Conservation (phyloP, 2,113 vertebrate genomes). For the Hydropotes inermis region DNA sequence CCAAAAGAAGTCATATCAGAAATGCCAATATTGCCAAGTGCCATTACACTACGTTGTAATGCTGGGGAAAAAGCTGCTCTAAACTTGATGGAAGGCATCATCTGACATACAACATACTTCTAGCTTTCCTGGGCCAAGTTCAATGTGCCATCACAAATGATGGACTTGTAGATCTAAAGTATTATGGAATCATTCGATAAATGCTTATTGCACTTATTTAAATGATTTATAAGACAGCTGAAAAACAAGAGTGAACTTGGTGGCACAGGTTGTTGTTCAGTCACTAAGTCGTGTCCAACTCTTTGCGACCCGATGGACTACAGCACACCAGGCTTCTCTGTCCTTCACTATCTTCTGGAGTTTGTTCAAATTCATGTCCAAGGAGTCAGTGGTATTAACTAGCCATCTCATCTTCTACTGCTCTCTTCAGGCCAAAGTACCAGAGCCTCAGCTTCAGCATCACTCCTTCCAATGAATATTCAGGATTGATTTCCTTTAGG, state of each 20-base stretch:
- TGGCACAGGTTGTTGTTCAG: not conserved
- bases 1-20: conserved; percentile 73
- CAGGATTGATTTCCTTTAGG: not conserved
- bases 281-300: not conserved
- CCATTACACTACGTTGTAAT: conserved; percentile 70
- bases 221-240: not conserved
- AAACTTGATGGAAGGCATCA: conserved; percentile 74
- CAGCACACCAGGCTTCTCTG: not conserved
- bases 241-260: not conserved
- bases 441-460: not conserved
- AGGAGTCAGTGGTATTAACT: not conserved
- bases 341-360: not conserved
- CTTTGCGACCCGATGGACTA: not conserved
- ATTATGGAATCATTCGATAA: conserved; percentile 37
- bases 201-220: conserved; percentile 51
- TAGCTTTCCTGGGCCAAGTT: conserved; percentile 64
- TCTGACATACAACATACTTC: conserved; percentile 63
- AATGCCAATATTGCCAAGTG: conserved; percentile 77
- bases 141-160: conserved; percentile 52
- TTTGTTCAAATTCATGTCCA: not conserved
- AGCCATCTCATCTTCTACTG: not conserved
- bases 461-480: not conserved
- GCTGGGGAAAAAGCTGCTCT: conserved; percentile 57
- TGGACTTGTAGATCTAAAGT: conserved; percentile 47
- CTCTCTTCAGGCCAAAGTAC: not conserved